phyloP scores from a whole-genome alignment of 2,113 vertebrate species.

The Cyphomyrus discorhynchus region DNA sequence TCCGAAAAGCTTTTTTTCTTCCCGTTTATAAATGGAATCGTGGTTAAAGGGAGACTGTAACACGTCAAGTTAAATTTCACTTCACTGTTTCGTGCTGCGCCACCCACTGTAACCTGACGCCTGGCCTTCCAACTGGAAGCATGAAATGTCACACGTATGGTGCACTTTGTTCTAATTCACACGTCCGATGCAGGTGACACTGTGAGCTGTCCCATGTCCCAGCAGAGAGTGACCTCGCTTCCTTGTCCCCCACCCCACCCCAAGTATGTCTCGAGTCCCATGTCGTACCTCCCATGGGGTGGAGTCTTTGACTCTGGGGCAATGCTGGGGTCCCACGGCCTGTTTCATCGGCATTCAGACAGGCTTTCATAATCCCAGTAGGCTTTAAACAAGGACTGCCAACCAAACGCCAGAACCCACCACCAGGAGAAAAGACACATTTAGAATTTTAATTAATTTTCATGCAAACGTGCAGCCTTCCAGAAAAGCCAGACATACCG shows the following conservation, averaged over 20 bases:
- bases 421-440: background rate
- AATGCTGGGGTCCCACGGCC: background rate
- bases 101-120: background rate
- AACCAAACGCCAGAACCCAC: background rate
- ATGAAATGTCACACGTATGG: background rate
- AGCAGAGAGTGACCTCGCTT: background rate
- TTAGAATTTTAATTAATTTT: conserved; percentile 7
- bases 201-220: background rate
- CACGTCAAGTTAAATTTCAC: background rate
- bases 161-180: background rate
- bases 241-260: background rate
- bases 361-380: background rate
- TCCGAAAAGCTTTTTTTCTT: background rate
- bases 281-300: background rate
- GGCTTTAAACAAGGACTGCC: background rate
- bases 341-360: background rate
- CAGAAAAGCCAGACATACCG: background rate
- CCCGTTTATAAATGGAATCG: background rate
- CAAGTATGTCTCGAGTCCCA: background rate
- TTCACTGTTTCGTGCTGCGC: background rate
- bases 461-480: background rate
- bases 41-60: background rate
- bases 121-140: background rate
- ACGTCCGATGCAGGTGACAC: background rate
- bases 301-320: background rate